Evolutionary conservation across 2,888 invertebrate species (phyloP), one percentile per base, ranked within the genome.

Genomic region (Leptinotarsa rubiginosa): DNA sequence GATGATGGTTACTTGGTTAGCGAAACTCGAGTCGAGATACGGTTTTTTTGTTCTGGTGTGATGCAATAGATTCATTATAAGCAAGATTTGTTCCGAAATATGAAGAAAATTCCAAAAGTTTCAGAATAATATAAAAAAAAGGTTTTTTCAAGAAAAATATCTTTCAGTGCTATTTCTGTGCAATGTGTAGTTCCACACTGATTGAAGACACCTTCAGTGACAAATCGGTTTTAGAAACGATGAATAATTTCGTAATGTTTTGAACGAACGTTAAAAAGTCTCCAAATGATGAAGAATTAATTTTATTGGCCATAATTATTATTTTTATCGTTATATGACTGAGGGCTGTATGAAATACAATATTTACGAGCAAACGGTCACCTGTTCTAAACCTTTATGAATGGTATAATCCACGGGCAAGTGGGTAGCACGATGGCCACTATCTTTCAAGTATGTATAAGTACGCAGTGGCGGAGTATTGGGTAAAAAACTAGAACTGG

Each of bases 281-380:
- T 75, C 77, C 78, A 79, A 79, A 77, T 75, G 79, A 82, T 81
- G 83, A 83, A 82, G 81, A 81, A 79, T 78, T 78, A 79, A 83
- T 81, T 83, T 84, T 83, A 83, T 83, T 80, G 79, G 68, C 77
- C 80, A 80, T 83, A 81, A 83, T 83, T 83, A 83, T 82, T 83
- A 83, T 83, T 83, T 83, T 84, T 82, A 84, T 82, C 82, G 83
- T 81, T 81, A 82, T 80, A 82, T 72, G 79, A 78, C 81, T 79
- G 72, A 74, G 77, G 79, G 76, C 78, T 73, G 77, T 81, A 84
- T 83, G 84, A 84, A 84, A 81, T 80, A 77, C 80, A 69, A 82
- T 81, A 82, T 84, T 84, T 84, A 84, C 79, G 81, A 80, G 78
- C 78, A 72, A 71, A 75, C 75, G 76, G 79, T 81, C 84, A 84